Percentiles rank a stretch among this genome's conserved stretches.
phyloP scores from a whole-genome alignment of 2,113 vertebrate species.

The Brachyhypopomus occidentalis region DNA sequence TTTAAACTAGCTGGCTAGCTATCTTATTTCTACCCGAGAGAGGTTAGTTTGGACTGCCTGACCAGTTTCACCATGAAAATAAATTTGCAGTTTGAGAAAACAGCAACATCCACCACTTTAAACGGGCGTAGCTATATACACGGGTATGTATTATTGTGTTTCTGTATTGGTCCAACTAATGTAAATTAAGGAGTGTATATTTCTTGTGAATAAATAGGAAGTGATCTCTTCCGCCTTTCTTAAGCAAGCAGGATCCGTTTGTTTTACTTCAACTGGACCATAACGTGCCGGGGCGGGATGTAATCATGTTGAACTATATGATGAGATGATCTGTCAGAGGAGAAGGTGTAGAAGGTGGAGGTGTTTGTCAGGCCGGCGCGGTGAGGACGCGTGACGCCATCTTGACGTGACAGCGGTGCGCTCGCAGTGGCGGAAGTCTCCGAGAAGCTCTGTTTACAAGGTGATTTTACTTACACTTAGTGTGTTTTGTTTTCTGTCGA shows the following conservation, averaged over 20 bases:
- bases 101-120: no score
- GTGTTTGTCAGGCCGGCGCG: constrained; percentile 62
- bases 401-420: constrained; percentile 47
- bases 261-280: constrained; percentile 3
- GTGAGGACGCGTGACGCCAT: constrained; percentile 70
- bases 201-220: constrained; percentile 21
- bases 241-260: no score
- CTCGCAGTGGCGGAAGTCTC: constrained; percentile 24
- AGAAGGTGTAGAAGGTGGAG: background rate
- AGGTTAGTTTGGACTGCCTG: no score
- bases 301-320: no score
- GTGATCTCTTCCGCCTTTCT: constrained; percentile 28
- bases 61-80: no score
- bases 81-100: no score
- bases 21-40: no score
- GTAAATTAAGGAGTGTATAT: constrained; percentile 32
- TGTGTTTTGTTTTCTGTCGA: background rate
- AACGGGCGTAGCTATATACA: no score
- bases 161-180: background rate
- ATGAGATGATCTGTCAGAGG: background rate
- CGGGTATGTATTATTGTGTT: no score
- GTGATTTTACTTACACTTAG: background rate
- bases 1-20: no score
- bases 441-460: constrained; percentile 31
- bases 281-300: background rate